These are phyloP conservation scores for Pardalotus punctatus DNA, from an alignment of 2,113 vertebrate species.

Conservation along the genomic window DNA sequence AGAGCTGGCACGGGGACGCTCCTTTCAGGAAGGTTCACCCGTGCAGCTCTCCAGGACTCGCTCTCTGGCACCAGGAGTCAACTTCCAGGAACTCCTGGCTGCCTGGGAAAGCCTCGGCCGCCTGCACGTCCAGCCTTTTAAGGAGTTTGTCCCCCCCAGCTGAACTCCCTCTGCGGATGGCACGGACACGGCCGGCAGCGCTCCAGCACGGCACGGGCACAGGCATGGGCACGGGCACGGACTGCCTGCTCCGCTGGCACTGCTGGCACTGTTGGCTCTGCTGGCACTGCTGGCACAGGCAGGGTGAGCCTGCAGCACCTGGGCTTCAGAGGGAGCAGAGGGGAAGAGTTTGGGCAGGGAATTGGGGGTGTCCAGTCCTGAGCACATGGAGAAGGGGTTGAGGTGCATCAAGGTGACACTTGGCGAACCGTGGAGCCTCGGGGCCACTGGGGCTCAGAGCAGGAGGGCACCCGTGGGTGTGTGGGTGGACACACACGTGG, in stretches of 20 bases:
- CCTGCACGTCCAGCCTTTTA: not conserved
- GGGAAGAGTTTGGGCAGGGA: not conserved
- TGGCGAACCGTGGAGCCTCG: fast-evolving
- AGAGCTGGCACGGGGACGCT: not conserved
- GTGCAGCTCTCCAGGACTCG: not conserved
- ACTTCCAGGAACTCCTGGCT: slow-evolving; percentile 52
- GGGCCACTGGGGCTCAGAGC: fast-evolving
- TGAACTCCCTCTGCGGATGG: not conserved
- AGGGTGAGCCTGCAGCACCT: not conserved
- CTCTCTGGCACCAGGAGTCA: slow-evolving; percentile 20
- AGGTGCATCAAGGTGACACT: not conserved
- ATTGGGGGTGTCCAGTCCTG: not conserved
- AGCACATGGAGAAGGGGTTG: not conserved
- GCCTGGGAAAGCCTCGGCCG: not conserved
- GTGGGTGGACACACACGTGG: not conserved
- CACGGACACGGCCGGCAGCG: fast-evolving
- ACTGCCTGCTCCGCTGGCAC: not conserved
- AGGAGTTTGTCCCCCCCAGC: not conserved
- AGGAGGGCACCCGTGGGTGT: fast-evolving
- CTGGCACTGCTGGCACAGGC: not conserved
- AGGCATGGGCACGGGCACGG: fast-evolving
- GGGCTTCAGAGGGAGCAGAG: not conserved
- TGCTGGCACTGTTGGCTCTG: not conserved
- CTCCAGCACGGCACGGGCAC: not conserved
- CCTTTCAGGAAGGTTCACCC: slow-evolving; percentile 27